These are phyloP conservation scores for Paramuricea clavata DNA, from an alignment of 92 coral and sea anemone genomes.

Conservation along the genomic window DNA sequence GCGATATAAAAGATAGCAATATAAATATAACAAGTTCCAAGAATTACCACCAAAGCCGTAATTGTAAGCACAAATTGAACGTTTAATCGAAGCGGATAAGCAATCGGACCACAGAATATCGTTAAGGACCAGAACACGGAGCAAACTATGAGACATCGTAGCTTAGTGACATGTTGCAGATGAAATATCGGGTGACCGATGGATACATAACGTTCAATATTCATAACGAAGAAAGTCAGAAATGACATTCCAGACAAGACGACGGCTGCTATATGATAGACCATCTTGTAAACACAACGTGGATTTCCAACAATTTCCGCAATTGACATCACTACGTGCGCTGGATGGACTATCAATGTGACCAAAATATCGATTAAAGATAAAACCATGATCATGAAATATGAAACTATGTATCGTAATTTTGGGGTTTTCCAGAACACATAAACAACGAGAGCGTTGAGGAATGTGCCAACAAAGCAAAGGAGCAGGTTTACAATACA, in stretches of 20 bases:
- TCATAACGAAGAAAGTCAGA: conserved; percentile 30
- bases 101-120: not conserved
- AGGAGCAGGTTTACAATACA: conserved; percentile 7
- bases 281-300: conserved; percentile 12
- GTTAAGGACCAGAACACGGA: not conserved
- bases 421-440: conserved; percentile 32
- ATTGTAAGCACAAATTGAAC: conserved; percentile 1
- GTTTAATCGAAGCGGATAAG: not conserved
- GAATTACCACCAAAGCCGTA: not conserved
- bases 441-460: conserved; percentile 33
- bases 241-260: conserved; percentile 33
- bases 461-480: conserved; percentile 19
- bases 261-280: conserved; percentile 1
- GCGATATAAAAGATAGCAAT: conserved; percentile 20
- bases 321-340: not conserved
- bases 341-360: conserved; percentile 3
- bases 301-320: conserved; percentile 21
- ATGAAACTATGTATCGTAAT: conserved; percentile 14
- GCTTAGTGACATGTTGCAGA: conserved; percentile 21
- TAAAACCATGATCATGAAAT: conserved; percentile 31
- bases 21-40: conserved; percentile 16
- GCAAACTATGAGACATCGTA: conserved; percentile 14
- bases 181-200: conserved; percentile 30
- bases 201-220: conserved; percentile 23
- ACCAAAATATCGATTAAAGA: conserved; percentile 23